Evolutionary conservation across 2,113 vertebrate genomes (phyloP), one percentile per base, ranked within the genome.

Genomic region (Esox niger): DNA sequence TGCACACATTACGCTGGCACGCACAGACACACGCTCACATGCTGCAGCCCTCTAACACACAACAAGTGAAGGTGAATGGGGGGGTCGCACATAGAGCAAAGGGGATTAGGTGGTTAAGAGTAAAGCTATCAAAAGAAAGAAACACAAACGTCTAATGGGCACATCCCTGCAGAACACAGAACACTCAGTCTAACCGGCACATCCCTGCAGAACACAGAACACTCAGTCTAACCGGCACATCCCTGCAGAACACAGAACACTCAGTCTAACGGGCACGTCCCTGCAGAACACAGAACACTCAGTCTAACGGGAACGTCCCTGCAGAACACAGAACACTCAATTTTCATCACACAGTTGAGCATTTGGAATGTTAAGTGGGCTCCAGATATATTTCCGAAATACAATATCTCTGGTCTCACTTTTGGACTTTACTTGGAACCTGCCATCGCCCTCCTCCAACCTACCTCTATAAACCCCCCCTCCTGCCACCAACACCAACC

Each of bases 321-420:
- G 35, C 11, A 68, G 68, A 86, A 64, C 64, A 75, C 70, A 73
- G 20, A 27, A 60, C 65, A 82, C 68, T 29, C 62, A n/a, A n/a
- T n/a, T n/a, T n/a, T n/a, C n/a, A n/a, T n/a, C n/a, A n/a, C n/a
- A n/a, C n/a, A n/a, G n/a, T n/a, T n/a, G n/a, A n/a, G n/a, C n/a
- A n/a, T n/a, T n/a, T n/a, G n/a, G n/a, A n/a, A n/a, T n/a, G n/a
- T n/a, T n/a, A n/a, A n/a, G n/a, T n/a, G n/a, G n/a, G n/a, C n/a
- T n/a, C n/a, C n/a, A n/a, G n/a, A n/a, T n/a, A n/a, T n/a, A n/a
- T n/a, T n/a, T n/a, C n/a, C n/a, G n/a, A n/a, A n/a, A n/a, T n/a
- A n/a, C n/a, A n/a, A n/a, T 43, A 43, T 43, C 35, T 43, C 35
- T 38, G 10, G n/a, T 10, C 35, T 38, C 35, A 13, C 35, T 38